Conservation (phyloP, 2,888 invertebrate species). For the Eupithecia subumbrata region DNA sequence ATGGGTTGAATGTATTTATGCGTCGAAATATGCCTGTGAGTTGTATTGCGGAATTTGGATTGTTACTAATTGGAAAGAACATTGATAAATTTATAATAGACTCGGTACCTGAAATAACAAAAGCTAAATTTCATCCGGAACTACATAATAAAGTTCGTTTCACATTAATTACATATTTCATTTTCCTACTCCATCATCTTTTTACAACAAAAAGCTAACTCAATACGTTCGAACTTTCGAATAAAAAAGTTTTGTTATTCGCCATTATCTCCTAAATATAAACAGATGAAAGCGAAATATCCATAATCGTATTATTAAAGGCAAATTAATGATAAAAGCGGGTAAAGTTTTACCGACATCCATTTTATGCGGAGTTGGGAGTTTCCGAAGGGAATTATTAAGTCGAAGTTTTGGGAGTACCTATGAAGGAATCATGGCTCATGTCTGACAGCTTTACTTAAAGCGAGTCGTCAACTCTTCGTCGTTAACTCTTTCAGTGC, state of each 20-base stretch:
- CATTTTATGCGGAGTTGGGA: slow-evolving; percentile 31
- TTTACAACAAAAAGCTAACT: slow-evolving; percentile 1
- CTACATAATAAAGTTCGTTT: not conserved
- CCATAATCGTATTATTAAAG: slow-evolving; percentile 61
- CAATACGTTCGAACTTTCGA: slow-evolving; percentile 8
- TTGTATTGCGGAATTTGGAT: not conserved
- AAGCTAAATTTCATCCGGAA: not conserved
- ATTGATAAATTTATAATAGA: not conserved
- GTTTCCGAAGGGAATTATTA: slow-evolving; percentile 28
- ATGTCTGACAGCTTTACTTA: not conserved
- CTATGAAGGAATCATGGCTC: slow-evolving; percentile 11
- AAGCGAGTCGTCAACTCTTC: not conserved
- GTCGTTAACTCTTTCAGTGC: not conserved
- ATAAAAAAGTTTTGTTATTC: slow-evolving; percentile 18
- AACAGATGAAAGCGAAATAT: slow-evolving; percentile 54
- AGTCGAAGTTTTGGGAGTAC: slow-evolving; percentile 23
- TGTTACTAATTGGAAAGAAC: not conserved
- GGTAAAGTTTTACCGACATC: slow-evolving; percentile 44
- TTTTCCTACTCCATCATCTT: slow-evolving; percentile 5
- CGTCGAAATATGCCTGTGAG: not conserved
- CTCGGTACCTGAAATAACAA: not conserved
- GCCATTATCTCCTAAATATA: slow-evolving; percentile 47
- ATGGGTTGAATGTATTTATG: too few species aligned
- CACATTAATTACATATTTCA: not conserved
- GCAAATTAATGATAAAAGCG: slow-evolving; percentile 60